Evolutionary conservation across 2,113 vertebrate species (phyloP), one percentile per base, ranked within the genome.

Genomic region (Notechis scutatus): DNA sequence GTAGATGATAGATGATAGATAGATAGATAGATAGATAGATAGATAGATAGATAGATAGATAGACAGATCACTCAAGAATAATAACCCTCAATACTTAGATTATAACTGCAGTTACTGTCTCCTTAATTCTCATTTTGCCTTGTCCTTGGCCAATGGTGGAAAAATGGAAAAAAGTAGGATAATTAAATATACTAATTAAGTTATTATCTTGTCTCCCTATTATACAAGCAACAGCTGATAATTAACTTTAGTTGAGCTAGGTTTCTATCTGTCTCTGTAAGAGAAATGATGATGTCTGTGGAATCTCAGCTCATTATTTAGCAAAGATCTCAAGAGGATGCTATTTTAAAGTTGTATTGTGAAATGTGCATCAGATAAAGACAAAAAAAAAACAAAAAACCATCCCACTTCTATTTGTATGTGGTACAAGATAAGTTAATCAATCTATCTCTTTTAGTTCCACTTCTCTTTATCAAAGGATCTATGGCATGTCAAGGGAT

Each of bases 281-380:
- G 85, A 88, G 14, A 69, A 39, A 64, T 52, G 20, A 39, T 50
- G 52, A 57, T 64, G 29, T 52, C 11, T 59, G n/a, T 64, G 6
- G 57, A 88, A 92, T 92, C 11, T 52, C 64, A 52, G 29, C 47
- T 92, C n/a, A 92, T 92, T 88, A 61, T 92, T 92, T 39, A 69
- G 45, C 39, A 92, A 74, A 69, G 29, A 26, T 88, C 91, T 52
- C 91, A 61, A 69, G 59, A 6, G 14, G 21, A 6, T 15, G 21
- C 64, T 92, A n/a, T 52, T 92, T 92, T 88, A 86, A 69, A 47
- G 45, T 61, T 87, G 85, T 50, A 59, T 20, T 42, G 47, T 47
- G 45, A 39, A 26, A 86, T 34, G 7, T 86, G 26, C 50, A 52
- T 61, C 20, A 59, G 50, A 34, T 55, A 15, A 87, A 50, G 56